Conservation (phyloP, 2,113 vertebrate genomes). For the Dascyllus trimaculatus region DNA sequence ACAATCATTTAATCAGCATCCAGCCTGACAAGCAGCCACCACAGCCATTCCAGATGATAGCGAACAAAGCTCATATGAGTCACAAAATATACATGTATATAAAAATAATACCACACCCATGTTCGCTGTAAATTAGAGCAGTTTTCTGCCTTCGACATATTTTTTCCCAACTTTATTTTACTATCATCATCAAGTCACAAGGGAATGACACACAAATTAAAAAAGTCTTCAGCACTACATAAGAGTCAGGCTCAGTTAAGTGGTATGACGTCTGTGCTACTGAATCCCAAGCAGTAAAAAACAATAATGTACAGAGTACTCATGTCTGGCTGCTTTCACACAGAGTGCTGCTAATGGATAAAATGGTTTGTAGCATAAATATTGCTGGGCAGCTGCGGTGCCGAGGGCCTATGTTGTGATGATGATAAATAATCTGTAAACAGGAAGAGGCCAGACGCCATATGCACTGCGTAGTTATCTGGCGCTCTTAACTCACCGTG, state of each 20-base stretch:
- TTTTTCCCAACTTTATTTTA: slow-evolving; percentile 7
- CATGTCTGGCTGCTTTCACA: slow-evolving; percentile 28
- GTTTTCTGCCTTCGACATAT: no score
- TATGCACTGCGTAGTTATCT: neutral
- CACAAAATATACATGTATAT: no score
- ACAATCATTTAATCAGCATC: neutral
- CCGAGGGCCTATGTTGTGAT: neutral
- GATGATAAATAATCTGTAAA: slow-evolving; percentile 28
- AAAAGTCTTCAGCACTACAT: neutral
- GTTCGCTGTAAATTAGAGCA: neutral
- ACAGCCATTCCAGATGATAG: no score
- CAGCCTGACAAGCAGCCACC: no score
- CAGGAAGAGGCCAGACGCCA: slow-evolving; percentile 42
- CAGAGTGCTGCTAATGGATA: slow-evolving; percentile 44
- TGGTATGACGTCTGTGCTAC: neutral
- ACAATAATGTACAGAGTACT: neutral
- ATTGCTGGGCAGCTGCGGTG: neutral
- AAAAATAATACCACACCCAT: neutral
- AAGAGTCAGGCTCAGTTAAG: neutral
- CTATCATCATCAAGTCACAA: neutral
- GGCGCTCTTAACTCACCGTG: slow-evolving; percentile 77
- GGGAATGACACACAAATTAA: neutral
- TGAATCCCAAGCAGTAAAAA: neutral
- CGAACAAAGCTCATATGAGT: no score
- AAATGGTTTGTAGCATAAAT: neutral